phyloP scores from a whole-genome alignment of 2,888 invertebrate species.

The Andrena bicolor region DNA sequence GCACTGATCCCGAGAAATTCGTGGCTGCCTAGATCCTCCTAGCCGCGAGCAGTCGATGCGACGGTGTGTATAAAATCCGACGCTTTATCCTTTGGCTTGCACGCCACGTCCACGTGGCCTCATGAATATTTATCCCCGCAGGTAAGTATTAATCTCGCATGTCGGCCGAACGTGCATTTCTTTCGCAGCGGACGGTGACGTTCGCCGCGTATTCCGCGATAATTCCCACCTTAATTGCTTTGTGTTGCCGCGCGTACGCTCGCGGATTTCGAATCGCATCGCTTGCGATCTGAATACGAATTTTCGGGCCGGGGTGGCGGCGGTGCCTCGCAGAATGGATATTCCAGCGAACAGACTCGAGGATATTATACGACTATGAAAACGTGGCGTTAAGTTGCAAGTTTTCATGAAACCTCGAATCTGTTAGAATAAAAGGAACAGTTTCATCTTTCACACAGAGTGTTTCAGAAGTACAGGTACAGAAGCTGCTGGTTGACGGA shows the following conservation, averaged over 20 bases:
- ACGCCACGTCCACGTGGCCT: constrained; percentile 44
- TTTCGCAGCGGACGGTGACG: not conserved
- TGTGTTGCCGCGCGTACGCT: not conserved
- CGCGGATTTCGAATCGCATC: constrained; percentile 9
- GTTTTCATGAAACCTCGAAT: no score
- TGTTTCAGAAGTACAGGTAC: no score
- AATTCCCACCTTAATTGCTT: constrained; percentile 34
- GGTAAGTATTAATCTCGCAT: constrained; percentile 64
- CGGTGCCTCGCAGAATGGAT: not conserved
- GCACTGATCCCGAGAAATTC: constrained; percentile 31
- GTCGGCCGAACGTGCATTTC: not conserved
- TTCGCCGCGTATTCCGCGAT: constrained; percentile 22
- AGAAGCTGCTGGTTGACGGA: no score
- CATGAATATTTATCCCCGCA: constrained; percentile 56
- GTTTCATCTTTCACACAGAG: no score
- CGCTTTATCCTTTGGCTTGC: constrained; percentile 58
- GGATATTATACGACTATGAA: not conserved
- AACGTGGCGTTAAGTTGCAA: no score
- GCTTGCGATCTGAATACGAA: constrained; percentile 6
- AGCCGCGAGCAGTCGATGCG: constrained; percentile 47
- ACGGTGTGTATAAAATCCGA: constrained; percentile 49
- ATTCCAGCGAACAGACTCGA: not conserved
- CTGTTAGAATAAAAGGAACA: no score
- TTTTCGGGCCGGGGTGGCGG: not conserved
- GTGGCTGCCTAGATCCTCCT: constrained; percentile 42